Evolutionary conservation across 2,797 vertebrate genomes (phyloP).

Genomic region (Sciurus carolinensis): DNA sequence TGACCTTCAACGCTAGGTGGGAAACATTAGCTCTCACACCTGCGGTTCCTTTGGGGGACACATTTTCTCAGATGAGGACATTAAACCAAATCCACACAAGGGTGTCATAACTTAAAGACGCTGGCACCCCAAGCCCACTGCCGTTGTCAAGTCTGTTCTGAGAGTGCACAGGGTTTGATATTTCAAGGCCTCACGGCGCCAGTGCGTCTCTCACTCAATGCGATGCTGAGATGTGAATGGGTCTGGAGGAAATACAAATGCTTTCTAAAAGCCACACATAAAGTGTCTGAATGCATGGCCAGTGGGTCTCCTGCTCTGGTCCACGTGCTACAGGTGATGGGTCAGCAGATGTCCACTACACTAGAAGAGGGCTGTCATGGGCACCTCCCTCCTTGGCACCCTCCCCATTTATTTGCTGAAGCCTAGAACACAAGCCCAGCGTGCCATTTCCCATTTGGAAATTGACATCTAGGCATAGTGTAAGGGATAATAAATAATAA

Average conservation of each 20-base stretch:
- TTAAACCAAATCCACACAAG: slow-evolving; percentile 14
- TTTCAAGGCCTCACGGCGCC: slow-evolving; percentile 65
- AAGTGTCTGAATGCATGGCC: neutral
- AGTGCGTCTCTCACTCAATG: slow-evolving; percentile 67
- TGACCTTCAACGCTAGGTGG: neutral
- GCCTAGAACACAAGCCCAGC: neutral
- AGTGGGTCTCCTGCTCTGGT: neutral
- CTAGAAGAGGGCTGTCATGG: accelerated
- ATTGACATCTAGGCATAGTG: neutral
- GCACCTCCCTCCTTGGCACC: accelerated
- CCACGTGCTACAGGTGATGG: neutral
- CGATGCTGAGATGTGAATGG: slow-evolving; percentile 69
- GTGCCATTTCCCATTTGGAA: neutral
- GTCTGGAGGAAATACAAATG: slow-evolving; percentile 61
- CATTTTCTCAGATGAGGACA: slow-evolving; percentile 65
- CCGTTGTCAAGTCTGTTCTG: neutral
- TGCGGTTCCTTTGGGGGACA: neutral
- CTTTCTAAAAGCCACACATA: slow-evolving; percentile 58
- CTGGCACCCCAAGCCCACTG: neutral
- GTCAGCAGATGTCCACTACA: neutral
- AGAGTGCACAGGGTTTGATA: neutral
- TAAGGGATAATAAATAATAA: neutral
- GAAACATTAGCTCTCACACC: slow-evolving; percentile 40
- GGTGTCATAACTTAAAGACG: slow-evolving; percentile 61
- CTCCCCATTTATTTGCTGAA: accelerated